Evolutionary conservation across 2,888 invertebrate genomes (phyloP).

Genomic region (Amphiduros pacificus): DNA sequence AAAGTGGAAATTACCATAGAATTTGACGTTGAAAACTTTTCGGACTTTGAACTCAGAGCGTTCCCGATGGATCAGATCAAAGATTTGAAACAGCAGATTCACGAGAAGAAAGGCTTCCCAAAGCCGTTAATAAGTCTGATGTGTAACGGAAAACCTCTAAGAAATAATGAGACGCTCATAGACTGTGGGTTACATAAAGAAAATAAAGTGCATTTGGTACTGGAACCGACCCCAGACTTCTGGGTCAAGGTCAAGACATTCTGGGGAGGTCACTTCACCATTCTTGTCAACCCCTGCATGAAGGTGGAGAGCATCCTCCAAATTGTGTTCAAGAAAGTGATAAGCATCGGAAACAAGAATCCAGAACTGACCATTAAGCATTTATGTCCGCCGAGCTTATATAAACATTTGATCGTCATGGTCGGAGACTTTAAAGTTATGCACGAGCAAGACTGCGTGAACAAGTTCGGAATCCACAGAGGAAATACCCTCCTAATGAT

Average conservation of each 20-base stretch:
- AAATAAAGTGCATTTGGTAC: neutral
- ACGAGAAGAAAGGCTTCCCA: no score
- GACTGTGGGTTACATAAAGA: neutral
- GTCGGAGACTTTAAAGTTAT: neutral
- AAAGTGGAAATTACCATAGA: no score
- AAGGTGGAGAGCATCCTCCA: neutral
- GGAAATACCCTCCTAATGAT: neutral
- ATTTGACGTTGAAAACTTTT: no score
- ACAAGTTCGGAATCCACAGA: neutral
- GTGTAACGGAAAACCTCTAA: conserved; percentile 1
- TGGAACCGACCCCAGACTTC: conserved; percentile 39
- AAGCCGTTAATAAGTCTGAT: conserved; percentile 25
- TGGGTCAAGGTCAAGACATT: conserved; percentile 45
- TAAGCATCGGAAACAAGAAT: no score
- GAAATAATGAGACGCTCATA: neutral
- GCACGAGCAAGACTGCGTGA: neutral
- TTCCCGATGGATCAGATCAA: no score
- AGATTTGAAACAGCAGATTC: no score
- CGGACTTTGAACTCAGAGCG: no score
- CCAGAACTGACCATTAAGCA: no score
- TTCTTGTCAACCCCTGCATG: conserved; percentile 44
- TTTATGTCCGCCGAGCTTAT: neutral
- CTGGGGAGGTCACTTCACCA: conserved; percentile 46
- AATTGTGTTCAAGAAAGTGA: conserved; percentile 1
- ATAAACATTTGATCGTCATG: neutral